Percentiles rank a stretch among this genome's conserved stretches.
Evolutionary conservation across 2,888 invertebrate species (phyloP).

Genomic region (Bembecia ichneumoniformis): DNA sequence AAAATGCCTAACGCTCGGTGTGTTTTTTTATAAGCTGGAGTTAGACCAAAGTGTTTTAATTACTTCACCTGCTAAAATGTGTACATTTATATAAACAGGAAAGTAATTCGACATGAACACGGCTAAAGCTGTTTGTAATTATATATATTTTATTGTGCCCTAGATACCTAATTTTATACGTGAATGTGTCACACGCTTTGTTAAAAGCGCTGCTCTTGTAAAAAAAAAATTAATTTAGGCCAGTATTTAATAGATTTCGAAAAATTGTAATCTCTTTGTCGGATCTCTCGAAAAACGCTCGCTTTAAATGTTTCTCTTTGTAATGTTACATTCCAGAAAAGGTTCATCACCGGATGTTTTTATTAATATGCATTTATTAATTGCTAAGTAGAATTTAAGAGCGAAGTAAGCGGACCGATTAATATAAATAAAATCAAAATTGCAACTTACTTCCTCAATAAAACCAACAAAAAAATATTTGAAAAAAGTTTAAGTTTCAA

Average conservation of each 20-base stretch:
- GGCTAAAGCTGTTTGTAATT: slow-evolving; percentile 51
- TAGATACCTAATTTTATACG: background rate
- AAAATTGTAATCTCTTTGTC: slow-evolving; percentile 5
- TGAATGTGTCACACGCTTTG: no score
- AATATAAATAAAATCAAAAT: no score
- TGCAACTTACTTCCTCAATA: no score
- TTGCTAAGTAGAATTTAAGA: background rate
- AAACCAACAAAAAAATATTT: no score
- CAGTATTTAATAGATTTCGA: background rate
- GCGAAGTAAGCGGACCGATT: background rate
- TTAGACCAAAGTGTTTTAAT: slow-evolving; percentile 76
- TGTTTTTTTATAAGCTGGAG: slow-evolving; percentile 67
- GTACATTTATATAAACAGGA: slow-evolving; percentile 49
- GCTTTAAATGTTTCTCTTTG: slow-evolving; percentile 45
- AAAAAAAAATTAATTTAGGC: background rate
- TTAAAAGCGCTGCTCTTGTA: no score
- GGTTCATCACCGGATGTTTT: slow-evolving; percentile 34
- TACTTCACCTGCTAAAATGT: slow-evolving; percentile 46
- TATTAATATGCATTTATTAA: background rate
- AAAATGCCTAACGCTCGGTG: background rate
- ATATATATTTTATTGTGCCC: slow-evolving; percentile 16
- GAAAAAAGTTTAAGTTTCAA: no score
- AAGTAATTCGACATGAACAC: slow-evolving; percentile 49
- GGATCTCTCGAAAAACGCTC: slow-evolving; percentile 55
- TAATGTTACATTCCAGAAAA: slow-evolving; percentile 63